These are phyloP conservation scores for Vidua macroura DNA, from an alignment of 2,113 vertebrate genomes.

Conservation along the genomic window DNA sequence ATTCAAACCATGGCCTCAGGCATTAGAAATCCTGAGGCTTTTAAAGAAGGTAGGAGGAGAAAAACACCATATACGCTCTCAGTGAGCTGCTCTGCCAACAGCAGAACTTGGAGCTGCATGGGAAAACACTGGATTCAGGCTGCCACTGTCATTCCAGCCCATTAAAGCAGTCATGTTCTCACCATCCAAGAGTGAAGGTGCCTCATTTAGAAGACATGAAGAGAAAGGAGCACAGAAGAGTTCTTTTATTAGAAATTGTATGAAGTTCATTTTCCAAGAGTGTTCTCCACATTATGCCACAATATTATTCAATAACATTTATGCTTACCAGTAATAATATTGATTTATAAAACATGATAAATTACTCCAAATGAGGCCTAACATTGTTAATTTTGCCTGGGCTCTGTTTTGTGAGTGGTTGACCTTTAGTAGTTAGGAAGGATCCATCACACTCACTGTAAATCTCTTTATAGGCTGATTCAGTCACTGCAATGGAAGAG, in stretches of 20 bases:
- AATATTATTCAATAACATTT: background rate
- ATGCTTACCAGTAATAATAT: background rate
- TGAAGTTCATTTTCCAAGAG: background rate
- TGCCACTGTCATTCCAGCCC: background rate
- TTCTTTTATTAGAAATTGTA: background rate
- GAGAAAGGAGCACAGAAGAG: background rate
- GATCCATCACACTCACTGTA: background rate
- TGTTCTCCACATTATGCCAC: background rate
- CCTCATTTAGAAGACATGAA: background rate
- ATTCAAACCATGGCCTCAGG: background rate
- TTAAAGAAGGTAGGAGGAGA: background rate
- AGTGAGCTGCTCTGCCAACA: background rate
- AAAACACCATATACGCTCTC: background rate
- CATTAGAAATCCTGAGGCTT: background rate
- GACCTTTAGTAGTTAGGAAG: background rate
- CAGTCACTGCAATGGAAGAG: background rate
- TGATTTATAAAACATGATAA: background rate
- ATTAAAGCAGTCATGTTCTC: background rate
- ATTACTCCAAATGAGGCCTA: background rate
- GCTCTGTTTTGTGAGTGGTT: background rate
- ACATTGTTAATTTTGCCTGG: background rate
- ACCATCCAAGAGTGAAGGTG: background rate
- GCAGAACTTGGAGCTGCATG: background rate
- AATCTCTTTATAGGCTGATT: background rate
- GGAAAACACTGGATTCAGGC: background rate